Evolutionary conservation across 53 echinoderm and acorn worm genomes (phyloP), one percentile per base, ranked within the genome.

Genomic region (Echinarachnius parma): DNA sequence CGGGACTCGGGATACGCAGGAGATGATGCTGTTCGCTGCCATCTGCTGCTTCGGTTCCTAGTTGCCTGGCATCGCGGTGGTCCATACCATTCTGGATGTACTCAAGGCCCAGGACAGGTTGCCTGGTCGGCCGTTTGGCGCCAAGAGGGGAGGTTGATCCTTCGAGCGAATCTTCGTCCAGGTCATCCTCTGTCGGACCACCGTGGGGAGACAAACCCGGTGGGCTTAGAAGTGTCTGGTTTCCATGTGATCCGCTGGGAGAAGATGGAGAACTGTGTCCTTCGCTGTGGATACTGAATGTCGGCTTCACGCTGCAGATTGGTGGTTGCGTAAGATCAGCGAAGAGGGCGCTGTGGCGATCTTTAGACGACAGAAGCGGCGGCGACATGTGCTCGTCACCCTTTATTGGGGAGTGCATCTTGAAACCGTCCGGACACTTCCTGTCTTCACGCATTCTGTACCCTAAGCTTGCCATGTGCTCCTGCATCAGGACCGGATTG

Each of bases 101-200:
- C 48, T 98, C 98, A 1, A 98, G 48, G 0, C 98, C 98, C 0
- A 82, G 78, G 3, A 98, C 71, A 0, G 98, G 98, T 26, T 84
- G 87, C n/a, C 96, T 61, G 0, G 90, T 89, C 5, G 70, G 62
- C 4, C 46, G 61, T 53, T 87, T 91, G 3, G 72, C 68, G 21
- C 49, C 34, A 3, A 24, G 53, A 15, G 55, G 47, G 20, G 33
- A 55, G 0, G 57, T 22, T 54, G 70, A 29, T 14, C 53, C 48
- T 50, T 37, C n/a, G 31, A 18, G 60, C 28, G 20, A 19, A 27
- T 66, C 64, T 16, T 13, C 26, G 59, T 62, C 48, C 31, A 53
- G 31, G 50, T 52, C 54, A 26, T 31, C 57, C 23, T 56, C 46
- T 4, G 42, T 55, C 49, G 14, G 66, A 25, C 0, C 3, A 1